Base-by-base conservation (phyloP, 1,140 invertebrate species). In the Psilanteris sp. region DNA sequence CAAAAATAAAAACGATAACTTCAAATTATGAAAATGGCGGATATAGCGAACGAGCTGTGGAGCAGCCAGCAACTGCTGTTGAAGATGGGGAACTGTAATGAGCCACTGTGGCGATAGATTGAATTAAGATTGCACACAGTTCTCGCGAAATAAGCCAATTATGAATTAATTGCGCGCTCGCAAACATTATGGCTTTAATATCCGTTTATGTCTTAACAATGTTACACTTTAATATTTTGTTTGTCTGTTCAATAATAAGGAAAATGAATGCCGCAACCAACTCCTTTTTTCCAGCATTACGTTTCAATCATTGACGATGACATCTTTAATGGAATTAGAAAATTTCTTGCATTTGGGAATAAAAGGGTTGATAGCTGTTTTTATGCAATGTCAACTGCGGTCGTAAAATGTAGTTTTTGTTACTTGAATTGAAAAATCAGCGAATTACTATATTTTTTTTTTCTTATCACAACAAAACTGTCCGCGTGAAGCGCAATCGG, bases 21-120 rank as follows among this genome's bases (percentile, higher is more conserved):
- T 41, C 34, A 79, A 82, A 83, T 83, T 82, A 80, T 80, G 74
- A 80, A 75, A 78, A 80, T 77, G 76, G 67, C 62, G 78, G 50
- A 81, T 76, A 57, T 46, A 44, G 71, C 13, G 50, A 78, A 66
- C 52, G 54, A 79, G 66, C 24, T 34, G 50, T 43, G 27, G 48
- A 59, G 44, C 32, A 73, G 41, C 59, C 34, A 71, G 68, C 77
- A 59, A 67, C 70, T 43, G 59, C 50, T 57, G 76, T 79, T 64
- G 80, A 79, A 73, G 54, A 61, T 44, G 57, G 59, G 74, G 71
- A 64, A 78, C 81, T 70, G 77, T 82, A 84, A 88, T 79, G 81
- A 87, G 82, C 81, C 79, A 77, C 77, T 80, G 71, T 78, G 84
- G 85, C 83, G 83, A 87, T 87, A 87, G 85, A 88, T 88, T 87